Base-by-base conservation (phyloP, 2,797 vertebrate genomes). In the Cryptoblepharus egeriae region DNA sequence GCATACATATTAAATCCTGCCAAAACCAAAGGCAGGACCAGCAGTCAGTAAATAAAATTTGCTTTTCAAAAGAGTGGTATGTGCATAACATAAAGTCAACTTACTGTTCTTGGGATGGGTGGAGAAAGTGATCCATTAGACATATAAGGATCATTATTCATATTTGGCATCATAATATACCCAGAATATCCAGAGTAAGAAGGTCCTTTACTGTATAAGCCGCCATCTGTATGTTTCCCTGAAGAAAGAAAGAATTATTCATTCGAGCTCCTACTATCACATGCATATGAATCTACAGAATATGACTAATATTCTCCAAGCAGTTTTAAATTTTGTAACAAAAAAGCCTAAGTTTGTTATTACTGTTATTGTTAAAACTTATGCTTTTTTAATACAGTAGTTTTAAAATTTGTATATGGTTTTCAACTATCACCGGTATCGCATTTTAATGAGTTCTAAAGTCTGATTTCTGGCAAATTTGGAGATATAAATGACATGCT, bases 151-250 rank as follows among this genome's bases (percentile, higher is more conserved):
- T 99, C 98, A 71, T 95, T 97, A 92, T 96, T 98, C 97, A 99
- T 98, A 95, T 98, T 99, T 95, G 97, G 97, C 98, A 99, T 99
- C 98, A 99, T 99, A 95, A 99, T 98, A 95, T 99, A 99, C 91
- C 98, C 97, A 32, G 98, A 98, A 91, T 99, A 99, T 88, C 97
- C 96, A 1, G 97, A 88, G 94, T 99, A 99, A 1, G 96, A 95
- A 87, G 97, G 98, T 87, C 97, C 97, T 96, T 99, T 99, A 95
- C 93, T 96, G 95, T 99, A 99, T 77, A 97, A 95, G 90, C 97
- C 92, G 92, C 98, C 97, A 90, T 98, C 96, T 75, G 95, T 97
- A 92, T 96, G 97, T 89, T 99, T 99, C 88, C 96, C 95, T 99
- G 92, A 5, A 91, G 89, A 89, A 92, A 85, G 68, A 5, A 83